Evolutionary conservation across 2,888 invertebrate genomes (phyloP), one percentile per base, ranked within the genome.

Genomic region (Branchellion lobata): DNA sequence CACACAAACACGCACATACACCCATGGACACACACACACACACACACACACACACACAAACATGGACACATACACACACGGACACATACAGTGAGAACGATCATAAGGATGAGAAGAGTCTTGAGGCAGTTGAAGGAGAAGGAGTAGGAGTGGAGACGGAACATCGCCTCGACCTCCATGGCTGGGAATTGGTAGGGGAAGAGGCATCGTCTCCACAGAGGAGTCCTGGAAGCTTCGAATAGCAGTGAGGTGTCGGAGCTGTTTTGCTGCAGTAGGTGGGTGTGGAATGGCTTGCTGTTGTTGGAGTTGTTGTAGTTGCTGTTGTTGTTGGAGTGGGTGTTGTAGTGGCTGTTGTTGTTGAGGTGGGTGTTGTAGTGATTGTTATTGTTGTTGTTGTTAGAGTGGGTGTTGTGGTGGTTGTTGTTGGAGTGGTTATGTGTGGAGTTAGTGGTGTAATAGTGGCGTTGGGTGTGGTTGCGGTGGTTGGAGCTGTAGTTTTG

Each of bases 101-200:
- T 68, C 75, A 79, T 74, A 8, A 79, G 75, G 29, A 79, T 65
- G 40, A 74, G 47, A 40, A 79, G 79, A 29, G 75, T 40, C 21
- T 74, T 65, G 29, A 79, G 34, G 24, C 75, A 61, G 34, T 31
- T 34, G 53, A 51, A 75, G 57, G 61, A 57, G 47, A 36, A 61
- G 31, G 79, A 61, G 40, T 75, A 79, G 27, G 75, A 21, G 24
- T 75, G 40, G n/a, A 68, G 18, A 0, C 33, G 61, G 73, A 75
- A 79, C 29, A 79, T 14, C 34, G 34, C 40, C 24, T 75, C 79
- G 36, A 65, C 61, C 36, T 79, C 79, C 34, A 31, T 65, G 33
- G 65, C 74, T 36, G 11, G 36, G 65, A 65, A 79, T 36, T 79
- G 65, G 47, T 79, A 65, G 5, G 75, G 75, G 29, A 68, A 68